Evolutionary conservation across 2,113 vertebrate species (phyloP), one percentile per base, ranked within the genome.

Genomic region (Passer domesticus): DNA sequence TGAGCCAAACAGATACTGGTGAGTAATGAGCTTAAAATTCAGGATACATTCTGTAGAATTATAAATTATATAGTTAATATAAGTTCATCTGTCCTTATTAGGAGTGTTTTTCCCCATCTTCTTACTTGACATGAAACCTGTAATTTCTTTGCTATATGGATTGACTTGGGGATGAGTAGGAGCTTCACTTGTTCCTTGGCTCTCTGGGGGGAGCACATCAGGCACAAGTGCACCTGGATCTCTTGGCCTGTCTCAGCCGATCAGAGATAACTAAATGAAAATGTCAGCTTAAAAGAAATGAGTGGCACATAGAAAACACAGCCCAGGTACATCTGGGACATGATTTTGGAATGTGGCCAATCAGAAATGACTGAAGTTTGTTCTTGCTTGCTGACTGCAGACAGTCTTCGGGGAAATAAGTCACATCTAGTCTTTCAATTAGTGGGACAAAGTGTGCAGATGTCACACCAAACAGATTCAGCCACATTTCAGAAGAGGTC

Each of bases 401-500:
- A 33, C 69, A 43, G 20, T 92, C 90, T 96, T 59, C 18, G 2
- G 90, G 47, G 81, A 93, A 97, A 87, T 52, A 66, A 94, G 88
- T 94, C 78, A 95, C 85, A 90, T 92, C 83, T 52, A 79, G 44
- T 66, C 69, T 95, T 96, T 92, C 67, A 94, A 88, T 95, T 94
- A 96, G 64, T 37, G 75, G 72, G 89, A 79, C 78, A 95, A 95
- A 77, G 24, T 46, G 72, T 83, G 62, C 62, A 82, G 47, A 68
- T 91, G 67, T 91, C 66, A 83, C 63, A 82, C 18, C 14, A 55
- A 84, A 86, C 47, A 47, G 73, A 84, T 95, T 27, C 92, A 96
- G 56, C 19, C 56, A 24, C 44, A 2, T 94, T 93, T 96, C 96
- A 96, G 90, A 96, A 96, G 95, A 67, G 93, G 92, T 97, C 84